Conservation (phyloP, 1,140 invertebrate species). For the Drosophila nannoptera region DNA sequence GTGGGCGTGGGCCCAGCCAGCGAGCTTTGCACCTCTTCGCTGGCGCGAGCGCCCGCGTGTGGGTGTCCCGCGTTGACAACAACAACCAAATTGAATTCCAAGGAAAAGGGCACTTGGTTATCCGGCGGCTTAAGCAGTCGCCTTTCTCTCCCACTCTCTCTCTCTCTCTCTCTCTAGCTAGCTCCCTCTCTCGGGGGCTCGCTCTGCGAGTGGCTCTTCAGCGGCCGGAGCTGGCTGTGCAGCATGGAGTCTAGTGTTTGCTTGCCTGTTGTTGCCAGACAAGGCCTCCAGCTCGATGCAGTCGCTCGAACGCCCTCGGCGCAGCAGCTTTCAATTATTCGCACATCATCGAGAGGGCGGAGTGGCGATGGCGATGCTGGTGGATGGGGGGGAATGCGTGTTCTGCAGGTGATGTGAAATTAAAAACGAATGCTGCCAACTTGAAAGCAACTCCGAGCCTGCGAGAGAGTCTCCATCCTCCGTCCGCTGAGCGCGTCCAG, state of each 20-base stretch:
- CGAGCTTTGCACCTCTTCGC: constrained; percentile 16
- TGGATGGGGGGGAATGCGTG: background rate
- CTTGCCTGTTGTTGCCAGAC: constrained; percentile 72
- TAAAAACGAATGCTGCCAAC: constrained; percentile 8
- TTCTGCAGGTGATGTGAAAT: constrained; percentile 11
- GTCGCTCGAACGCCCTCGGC: constrained; percentile 35
- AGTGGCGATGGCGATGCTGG: background rate
- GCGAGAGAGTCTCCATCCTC: no score
- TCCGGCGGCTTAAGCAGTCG: constrained; percentile 23
- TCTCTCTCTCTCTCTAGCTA: constrained; percentile 5
- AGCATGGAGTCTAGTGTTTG: constrained; percentile 56
- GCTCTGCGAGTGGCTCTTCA: constrained; percentile 42
- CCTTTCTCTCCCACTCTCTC: constrained; percentile 13
- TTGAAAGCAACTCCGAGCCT: background rate
- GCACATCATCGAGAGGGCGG: constrained; percentile 58
- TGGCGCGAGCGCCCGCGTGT: background rate
- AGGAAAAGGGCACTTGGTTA: constrained; percentile 35
- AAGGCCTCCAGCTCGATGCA: constrained; percentile 34
- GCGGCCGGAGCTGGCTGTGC: constrained; percentile 20
- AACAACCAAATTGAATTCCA: constrained; percentile 56
- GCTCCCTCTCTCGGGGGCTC: constrained; percentile 6
- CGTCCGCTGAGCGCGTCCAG: background rate
- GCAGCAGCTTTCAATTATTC: constrained; percentile 64
- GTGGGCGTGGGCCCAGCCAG: constrained; percentile 25
- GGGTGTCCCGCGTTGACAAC: constrained; percentile 53